phyloP scores from a whole-genome alignment of 2,113 vertebrate species.

The Onychostoma macrolepis region DNA sequence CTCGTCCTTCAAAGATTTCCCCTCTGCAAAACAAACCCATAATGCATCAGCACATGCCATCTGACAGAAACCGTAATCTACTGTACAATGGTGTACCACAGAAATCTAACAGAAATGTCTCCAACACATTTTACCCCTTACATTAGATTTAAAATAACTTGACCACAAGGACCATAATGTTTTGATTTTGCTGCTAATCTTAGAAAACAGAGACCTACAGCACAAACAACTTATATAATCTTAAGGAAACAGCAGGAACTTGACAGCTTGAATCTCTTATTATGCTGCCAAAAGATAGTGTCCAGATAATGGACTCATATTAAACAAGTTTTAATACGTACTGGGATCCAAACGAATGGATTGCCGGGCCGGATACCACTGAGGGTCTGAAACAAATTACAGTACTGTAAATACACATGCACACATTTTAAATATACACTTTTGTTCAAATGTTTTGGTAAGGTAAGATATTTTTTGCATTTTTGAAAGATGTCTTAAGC shows the following conservation, averaged over 20 bases:
- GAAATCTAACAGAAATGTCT: background rate
- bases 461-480: background rate
- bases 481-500: background rate
- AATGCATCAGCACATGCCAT: constrained; percentile 32
- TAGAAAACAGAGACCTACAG: background rate
- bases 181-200: background rate
- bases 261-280: background rate
- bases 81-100: background rate
- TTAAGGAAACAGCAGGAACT: background rate
- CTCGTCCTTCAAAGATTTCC: constrained; percentile 91
- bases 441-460: background rate
- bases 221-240: background rate
- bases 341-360: constrained; percentile 91
- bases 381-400: constrained; percentile 78
- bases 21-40: constrained; percentile 77
- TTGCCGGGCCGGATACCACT: constrained; percentile 92
- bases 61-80: background rate
- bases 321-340: constrained; percentile 69
- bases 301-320: background rate
- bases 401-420: background rate
- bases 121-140: background rate
- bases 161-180: background rate
- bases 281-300: background rate
- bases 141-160: background rate
- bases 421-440: background rate